A percentile compares a stretch with the other conserved stretches of the same genome.
phyloP scores from a whole-genome alignment of 2,797 vertebrate genomes.

The Smutsia gigantea region DNA sequence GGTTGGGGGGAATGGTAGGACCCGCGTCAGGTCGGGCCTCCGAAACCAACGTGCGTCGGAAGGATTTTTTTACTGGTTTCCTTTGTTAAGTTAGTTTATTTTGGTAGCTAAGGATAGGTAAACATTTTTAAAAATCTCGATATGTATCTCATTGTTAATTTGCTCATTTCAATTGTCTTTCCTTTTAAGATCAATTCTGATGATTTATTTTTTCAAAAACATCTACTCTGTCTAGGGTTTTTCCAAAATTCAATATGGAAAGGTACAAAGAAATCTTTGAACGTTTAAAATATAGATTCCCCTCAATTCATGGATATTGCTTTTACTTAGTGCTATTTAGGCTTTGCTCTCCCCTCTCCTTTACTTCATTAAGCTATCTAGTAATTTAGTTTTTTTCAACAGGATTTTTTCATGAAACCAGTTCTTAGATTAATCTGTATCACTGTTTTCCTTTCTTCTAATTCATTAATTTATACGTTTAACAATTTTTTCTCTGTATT shows the following conservation, averaged over 20 bases:
- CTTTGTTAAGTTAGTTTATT: not conserved
- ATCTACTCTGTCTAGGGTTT: not conserved
- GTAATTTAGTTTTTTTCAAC: not conserved
- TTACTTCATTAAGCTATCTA: not conserved
- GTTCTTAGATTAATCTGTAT: not conserved
- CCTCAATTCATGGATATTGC: not conserved
- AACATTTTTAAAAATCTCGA: not conserved
- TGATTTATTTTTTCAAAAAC: not conserved
- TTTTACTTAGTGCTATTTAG: not conserved
- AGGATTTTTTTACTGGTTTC: not conserved
- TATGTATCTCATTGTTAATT: not conserved
- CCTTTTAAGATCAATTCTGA: not conserved
- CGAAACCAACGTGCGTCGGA: not conserved
- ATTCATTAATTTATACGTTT: not conserved
- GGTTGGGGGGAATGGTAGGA: not conserved
- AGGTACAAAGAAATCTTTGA: not conserved
- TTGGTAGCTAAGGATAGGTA: not conserved
- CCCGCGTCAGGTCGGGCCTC: accelerated
- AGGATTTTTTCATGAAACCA: not conserved
- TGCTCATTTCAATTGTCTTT: not conserved
- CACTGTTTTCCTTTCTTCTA: not conserved
- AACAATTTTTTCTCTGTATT: slow-evolving; percentile 4
- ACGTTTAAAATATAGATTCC: not conserved
- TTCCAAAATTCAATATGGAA: not conserved
- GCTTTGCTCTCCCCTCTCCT: not conserved